phyloP scores from a whole-genome alignment of 2,113 vertebrate species.

The Nansenia antarctica region DNA sequence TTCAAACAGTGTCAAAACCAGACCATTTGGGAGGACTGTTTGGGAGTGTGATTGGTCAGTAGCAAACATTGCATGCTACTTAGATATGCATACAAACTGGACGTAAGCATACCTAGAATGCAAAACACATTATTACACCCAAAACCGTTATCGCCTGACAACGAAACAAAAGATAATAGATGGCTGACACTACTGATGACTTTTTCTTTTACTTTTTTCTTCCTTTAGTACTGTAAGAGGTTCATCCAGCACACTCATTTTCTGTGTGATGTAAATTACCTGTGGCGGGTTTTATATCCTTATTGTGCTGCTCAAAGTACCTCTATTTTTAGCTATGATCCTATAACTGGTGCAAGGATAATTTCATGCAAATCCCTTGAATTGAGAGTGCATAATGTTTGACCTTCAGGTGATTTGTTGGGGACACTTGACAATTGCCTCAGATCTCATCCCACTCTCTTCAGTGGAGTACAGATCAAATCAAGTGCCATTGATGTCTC shows the following conservation, averaged over 20 bases:
- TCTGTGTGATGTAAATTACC: constrained; percentile 27
- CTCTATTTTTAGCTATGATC: constrained; percentile 51
- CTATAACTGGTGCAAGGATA: constrained; percentile 35
- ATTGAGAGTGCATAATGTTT: constrained; percentile 44
- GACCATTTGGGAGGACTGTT: background rate
- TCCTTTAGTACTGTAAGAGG: constrained; percentile 23
- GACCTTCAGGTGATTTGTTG: constrained; percentile 44
- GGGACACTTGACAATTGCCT: constrained; percentile 38
- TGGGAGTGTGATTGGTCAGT: background rate
- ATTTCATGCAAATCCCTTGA: constrained; percentile 64
- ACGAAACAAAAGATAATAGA: background rate
- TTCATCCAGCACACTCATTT: constrained; percentile 2
- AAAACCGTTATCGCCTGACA: background rate
- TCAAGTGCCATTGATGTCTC: constrained; percentile 21
- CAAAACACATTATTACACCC: too few species aligned
- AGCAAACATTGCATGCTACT: background rate
- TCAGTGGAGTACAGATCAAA: constrained; percentile 31
- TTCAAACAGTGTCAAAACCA: background rate
- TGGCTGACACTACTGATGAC: background rate
- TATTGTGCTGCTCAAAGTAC: constrained; percentile 39
- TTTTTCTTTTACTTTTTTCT: constrained; percentile 3
- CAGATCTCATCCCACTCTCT: constrained; percentile 10
- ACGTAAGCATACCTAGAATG: background rate
- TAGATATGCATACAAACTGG: background rate
- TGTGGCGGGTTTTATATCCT: constrained; percentile 47